Percentiles rank a stretch among this genome's conserved stretches.
These are phyloP conservation scores for Ochotona princeps DNA, from an alignment of 2,113 vertebrate species.

Conservation along the genomic window DNA sequence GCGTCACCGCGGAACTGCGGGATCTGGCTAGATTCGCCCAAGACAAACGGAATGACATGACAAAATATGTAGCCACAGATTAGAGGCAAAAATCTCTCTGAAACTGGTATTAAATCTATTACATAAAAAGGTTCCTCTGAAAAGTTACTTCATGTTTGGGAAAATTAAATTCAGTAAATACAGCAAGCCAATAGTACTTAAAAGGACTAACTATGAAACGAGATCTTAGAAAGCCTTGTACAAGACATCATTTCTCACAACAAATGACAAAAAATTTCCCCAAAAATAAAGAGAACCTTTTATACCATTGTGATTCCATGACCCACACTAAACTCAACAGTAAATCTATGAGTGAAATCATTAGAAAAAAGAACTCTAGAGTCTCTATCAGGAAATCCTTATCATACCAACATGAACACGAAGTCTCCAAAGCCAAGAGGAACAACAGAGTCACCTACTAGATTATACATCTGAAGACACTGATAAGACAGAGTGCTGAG, in stretches of 20 bases:
- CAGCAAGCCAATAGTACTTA: slow-evolving; percentile 28
- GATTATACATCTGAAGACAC: fast-evolving
- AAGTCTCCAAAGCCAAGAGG: not conserved
- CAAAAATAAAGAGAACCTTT: not conserved
- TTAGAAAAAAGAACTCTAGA: not conserved
- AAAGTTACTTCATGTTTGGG: not conserved
- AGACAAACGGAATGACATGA: not conserved
- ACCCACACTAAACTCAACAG: not conserved
- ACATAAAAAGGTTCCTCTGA: slow-evolving; percentile 12
- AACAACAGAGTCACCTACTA: fast-evolving
- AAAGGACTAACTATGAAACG: slow-evolving; percentile 16
- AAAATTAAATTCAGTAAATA: slow-evolving; percentile 61
- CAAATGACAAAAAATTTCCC: not conserved
- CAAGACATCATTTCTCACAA: not conserved
- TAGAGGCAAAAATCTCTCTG: not conserved
- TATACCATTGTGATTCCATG: slow-evolving; percentile 15
- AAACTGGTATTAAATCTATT: not conserved
- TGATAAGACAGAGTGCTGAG: too few relatives aligned
- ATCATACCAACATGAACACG: fast-evolving
- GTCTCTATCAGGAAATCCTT: not conserved
- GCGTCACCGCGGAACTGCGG: not conserved
- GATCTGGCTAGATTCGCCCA: not conserved
- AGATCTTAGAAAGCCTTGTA: slow-evolving; percentile 27
- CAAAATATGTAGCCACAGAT: not conserved
- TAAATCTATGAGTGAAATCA: not conserved